Evolutionary conservation across 2,797 vertebrate species (phyloP), one percentile per base, ranked within the genome.

Genomic region (Enteromius thamalakanensis): DNA sequence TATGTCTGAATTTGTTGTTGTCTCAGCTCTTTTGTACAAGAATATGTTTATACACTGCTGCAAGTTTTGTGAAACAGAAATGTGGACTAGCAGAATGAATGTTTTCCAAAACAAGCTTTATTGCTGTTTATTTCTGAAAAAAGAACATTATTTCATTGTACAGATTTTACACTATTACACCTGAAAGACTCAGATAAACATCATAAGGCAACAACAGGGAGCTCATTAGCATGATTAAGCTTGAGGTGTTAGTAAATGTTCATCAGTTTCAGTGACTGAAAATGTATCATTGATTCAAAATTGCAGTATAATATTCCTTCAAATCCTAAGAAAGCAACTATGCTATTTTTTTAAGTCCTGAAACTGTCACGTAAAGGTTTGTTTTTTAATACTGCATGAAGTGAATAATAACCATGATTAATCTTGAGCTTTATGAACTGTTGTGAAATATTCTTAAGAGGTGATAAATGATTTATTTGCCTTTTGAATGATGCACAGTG

Each of bases 181-280:
- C 40, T 40, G 42, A 15, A 15, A 47, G 21, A 76, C 65, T 77
- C 26, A 74, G 42, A 60, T 53, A 74, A 32, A 78, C 23, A 60
- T 60, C 23, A 72, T 88, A 85, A 87, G 88, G 89, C 89, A 85
- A 75, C 49, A 72, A 42, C 77, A 81, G 65, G 14, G 21, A 79
- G 71, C 15, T 29, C 34, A 58, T 23, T 21, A 19, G 23, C 14
- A 83, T 45, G 40, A 47, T 82, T 70, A 78, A 84, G 80, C 70
- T 34, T 12, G 49, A 72, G 21, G 71, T 85, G 32, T 26, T 60
- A n/a, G 34, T 65, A 14, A 53, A 29, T 53, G 49, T 74, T 67
- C 34, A 68, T 49, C 23, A 29, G 19, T 14, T 29, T 45, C 79
- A 32, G 40, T 65, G 47, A 58, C 37, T 51, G 26, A 23, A 75